Percentiles rank a stretch among this genome's conserved stretches.
phyloP scores from a whole-genome alignment of 1,140 invertebrate species.

The Apolygus lucorum region DNA sequence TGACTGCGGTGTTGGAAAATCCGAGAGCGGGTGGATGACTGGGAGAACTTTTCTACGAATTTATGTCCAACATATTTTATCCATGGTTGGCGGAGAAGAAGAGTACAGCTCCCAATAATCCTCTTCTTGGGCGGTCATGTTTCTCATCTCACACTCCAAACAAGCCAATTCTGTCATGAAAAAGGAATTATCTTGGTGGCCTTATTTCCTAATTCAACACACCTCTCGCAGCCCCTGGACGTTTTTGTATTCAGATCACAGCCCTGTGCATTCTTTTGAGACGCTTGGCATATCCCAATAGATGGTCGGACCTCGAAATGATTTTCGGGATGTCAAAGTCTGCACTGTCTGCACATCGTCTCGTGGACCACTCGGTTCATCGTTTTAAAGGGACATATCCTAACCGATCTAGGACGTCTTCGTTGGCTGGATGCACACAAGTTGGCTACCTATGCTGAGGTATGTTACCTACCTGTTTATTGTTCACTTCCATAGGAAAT shows the following conservation, averaged over 20 bases:
- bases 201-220: slow-evolving; percentile 41
- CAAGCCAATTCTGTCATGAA: slow-evolving; percentile 39
- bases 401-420: no score
- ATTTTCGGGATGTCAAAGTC: no score
- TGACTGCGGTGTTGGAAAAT: slow-evolving; percentile 38
- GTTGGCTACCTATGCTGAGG: no score
- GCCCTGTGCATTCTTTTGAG: no score
- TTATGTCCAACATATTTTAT: slow-evolving; percentile 26
- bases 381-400: no score
- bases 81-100: slow-evolving; percentile 28
- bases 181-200: slow-evolving; percentile 40
- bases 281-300: no score
- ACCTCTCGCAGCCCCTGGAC: slow-evolving; percentile 42
- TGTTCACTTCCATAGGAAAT: no score
- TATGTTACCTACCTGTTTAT: no score
- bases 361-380: no score
- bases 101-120: slow-evolving; percentile 34
- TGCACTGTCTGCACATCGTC: no score
- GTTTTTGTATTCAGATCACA: slow-evolving; percentile 39
- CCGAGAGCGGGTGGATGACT: not conserved
- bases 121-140: slow-evolving; percentile 41
- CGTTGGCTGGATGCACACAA: no score
- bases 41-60: not conserved
- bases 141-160: slow-evolving; percentile 38
- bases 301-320: no score